These are phyloP conservation scores for Caenorhabditis remanei DNA, from an alignment of 1,140 invertebrate species.

Conservation along the genomic window DNA sequence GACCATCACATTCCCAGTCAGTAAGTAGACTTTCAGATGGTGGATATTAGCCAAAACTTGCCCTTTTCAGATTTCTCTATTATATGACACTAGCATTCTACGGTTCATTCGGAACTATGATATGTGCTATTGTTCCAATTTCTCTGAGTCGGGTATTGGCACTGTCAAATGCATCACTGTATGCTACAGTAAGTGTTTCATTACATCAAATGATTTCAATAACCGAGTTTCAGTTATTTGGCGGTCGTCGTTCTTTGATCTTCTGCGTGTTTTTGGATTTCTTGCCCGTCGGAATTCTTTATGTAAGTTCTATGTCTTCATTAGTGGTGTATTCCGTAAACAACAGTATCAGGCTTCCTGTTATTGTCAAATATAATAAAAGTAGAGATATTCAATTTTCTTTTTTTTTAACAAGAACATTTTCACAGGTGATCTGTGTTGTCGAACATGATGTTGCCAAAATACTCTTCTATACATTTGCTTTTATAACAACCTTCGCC, in stretches of 20 bases:
- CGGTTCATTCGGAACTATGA: conserved; percentile 73
- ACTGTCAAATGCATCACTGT: conserved; percentile 68
- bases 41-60: neutral
- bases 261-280: conserved; percentile 68
- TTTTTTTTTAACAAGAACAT: neutral
- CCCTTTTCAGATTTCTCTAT: conserved; percentile 63
- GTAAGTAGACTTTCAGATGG: neutral
- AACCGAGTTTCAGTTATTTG: conserved; percentile 62
- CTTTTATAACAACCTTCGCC: conserved; percentile 68
- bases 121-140: conserved; percentile 72
- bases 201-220: neutral
- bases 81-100: conserved; percentile 74
- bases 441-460: conserved; percentile 67
- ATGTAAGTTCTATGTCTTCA: conserved; percentile 20
- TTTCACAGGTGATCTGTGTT: conserved; percentile 67
- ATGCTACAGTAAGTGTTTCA: conserved; percentile 67
- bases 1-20: conserved; percentile 60
- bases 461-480: conserved; percentile 70
- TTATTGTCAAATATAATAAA: neutral
- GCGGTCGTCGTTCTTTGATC: conserved; percentile 67
- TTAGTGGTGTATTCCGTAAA: neutral
- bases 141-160: conserved; percentile 71
- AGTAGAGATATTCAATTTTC: neutral
- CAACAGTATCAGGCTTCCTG: neutral
- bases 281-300: conserved; percentile 67